phyloP scores from a whole-genome alignment of 2,113 vertebrate species.

The Maccullochella peelii region DNA sequence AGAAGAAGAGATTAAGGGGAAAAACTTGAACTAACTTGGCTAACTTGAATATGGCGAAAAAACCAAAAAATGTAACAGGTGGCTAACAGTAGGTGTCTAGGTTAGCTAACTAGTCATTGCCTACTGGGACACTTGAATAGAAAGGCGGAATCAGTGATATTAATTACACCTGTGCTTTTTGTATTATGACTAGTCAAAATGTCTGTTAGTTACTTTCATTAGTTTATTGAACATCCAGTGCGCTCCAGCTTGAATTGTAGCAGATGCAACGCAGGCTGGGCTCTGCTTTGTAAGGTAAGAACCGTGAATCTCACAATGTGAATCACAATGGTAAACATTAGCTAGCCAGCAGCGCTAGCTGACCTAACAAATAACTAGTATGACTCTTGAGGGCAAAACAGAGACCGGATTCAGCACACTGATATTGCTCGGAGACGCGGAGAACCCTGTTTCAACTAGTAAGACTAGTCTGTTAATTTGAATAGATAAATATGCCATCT shows the following conservation, averaged over 20 bases:
- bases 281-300: neutral
- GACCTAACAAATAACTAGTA: neutral
- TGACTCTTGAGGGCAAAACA: too few relatives aligned
- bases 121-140: too few relatives aligned
- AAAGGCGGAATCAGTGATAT: neutral
- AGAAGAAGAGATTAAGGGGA: neutral
- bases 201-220: too few relatives aligned
- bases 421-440: too few relatives aligned
- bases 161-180: neutral
- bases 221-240: too few relatives aligned
- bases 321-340: neutral
- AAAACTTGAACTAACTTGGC: neutral
- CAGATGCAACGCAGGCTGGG: neutral
- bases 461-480: neutral
- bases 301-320: neutral
- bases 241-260: neutral
- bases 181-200: neutral
- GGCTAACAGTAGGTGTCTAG: neutral
- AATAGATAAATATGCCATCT: neutral
- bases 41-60: neutral
- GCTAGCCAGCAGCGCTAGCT: neutral
- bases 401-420: too few relatives aligned
- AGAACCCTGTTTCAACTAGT: too few relatives aligned
- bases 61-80: neutral
- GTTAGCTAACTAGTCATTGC: neutral